These are phyloP conservation scores for Actinernus sp. DNA, from an alignment of 92 coral and sea anemone genomes.

Conservation along the genomic window DNA sequence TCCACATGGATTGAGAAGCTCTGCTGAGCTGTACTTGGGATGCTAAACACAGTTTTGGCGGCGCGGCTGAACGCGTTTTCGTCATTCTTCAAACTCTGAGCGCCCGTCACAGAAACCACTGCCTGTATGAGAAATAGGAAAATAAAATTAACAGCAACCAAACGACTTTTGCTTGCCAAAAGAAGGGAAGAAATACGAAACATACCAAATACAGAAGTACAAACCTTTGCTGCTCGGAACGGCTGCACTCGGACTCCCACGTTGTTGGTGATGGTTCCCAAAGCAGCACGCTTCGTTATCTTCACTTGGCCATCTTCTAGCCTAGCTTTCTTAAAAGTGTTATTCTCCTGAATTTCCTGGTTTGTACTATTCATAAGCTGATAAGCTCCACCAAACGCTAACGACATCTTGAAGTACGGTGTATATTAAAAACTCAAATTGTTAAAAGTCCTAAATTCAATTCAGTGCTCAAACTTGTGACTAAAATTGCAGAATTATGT, in stretches of 20 bases:
- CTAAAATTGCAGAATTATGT: background rate
- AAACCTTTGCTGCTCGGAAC: slow-evolving; percentile 91
- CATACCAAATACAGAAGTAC: too few species aligned
- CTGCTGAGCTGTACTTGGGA: slow-evolving; percentile 72
- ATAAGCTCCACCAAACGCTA: slow-evolving; percentile 84
- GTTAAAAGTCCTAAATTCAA: slow-evolving; percentile 3
- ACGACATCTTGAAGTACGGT: slow-evolving; percentile 69
- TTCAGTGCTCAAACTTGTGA: background rate
- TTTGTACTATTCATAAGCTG: slow-evolving; percentile 68
- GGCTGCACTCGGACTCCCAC: slow-evolving; percentile 93
- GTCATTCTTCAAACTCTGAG: slow-evolving; percentile 77
- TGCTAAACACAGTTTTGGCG: slow-evolving; percentile 73
- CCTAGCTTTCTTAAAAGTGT: slow-evolving; percentile 78
- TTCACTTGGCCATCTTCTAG: slow-evolving; percentile 86
- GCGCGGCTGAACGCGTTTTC: slow-evolving; percentile 84
- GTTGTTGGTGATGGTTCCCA: slow-evolving; percentile 96
- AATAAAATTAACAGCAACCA: too few species aligned
- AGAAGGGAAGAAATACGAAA: too few species aligned
- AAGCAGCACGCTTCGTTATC: slow-evolving; percentile 91
- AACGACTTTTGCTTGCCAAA: too few species aligned
- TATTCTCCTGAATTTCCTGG: slow-evolving; percentile 74
- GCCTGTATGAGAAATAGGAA: slow-evolving; percentile 57
- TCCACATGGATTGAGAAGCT: slow-evolving; percentile 88
- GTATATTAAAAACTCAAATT: background rate
- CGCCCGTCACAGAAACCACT: slow-evolving; percentile 45